Base-by-base conservation (phyloP, 2,113 vertebrate genomes). In the Dromas ardeola region DNA sequence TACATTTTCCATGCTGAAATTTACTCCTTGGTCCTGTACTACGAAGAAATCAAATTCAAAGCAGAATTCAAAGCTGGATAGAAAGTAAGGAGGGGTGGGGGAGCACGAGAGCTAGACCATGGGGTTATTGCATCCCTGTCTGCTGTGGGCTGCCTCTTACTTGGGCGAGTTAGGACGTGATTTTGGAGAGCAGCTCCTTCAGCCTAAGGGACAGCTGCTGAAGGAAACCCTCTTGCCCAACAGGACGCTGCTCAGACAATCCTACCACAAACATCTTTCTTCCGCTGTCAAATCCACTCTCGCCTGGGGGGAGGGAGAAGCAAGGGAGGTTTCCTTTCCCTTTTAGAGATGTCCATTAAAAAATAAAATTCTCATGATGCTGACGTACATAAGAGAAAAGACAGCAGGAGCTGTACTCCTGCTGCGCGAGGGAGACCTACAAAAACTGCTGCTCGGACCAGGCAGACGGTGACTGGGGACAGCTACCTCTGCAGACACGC, bases 201-300 rank as follows among this genome's bases (percentile, higher is more conserved):
- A 88, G 91, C 43, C 59, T 21, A 18, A 52, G 67, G 47, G 47
- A 78, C 62, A 80, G 70, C 71, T 80, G 69, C 66, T 69, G 73
- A 86, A 86, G n/a, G 85, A 69, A 94, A 92, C 38, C 47, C 63
- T 88, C 70, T 72, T 82, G 81, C 90, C 77, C 58, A 76, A 90
- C 71, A 76, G 90, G 87, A 93, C 29, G 2, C 81, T 67, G 92
- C 87, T 90, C 90, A 94, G 95, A 95, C 91, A 88, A 70, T 58
- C 71, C 82, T 25, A 92, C 63, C 92, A 88, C 71, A 94, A 94
- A 52, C 32, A 79, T 53, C 58, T 67, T 74, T 62, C 62, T 80
- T 81, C 47, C 0, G 0, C 61, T 67, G 58, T 85, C 76, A 92
- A 88, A 92, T 71, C 69, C 63, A 70, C 49, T 58, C 59, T 55